A percentile compares a stretch with the other conserved stretches of the same genome.
phyloP scores from a whole-genome alignment of 2,888 invertebrate genomes.

The Eueremaeus valkanovi region DNA sequence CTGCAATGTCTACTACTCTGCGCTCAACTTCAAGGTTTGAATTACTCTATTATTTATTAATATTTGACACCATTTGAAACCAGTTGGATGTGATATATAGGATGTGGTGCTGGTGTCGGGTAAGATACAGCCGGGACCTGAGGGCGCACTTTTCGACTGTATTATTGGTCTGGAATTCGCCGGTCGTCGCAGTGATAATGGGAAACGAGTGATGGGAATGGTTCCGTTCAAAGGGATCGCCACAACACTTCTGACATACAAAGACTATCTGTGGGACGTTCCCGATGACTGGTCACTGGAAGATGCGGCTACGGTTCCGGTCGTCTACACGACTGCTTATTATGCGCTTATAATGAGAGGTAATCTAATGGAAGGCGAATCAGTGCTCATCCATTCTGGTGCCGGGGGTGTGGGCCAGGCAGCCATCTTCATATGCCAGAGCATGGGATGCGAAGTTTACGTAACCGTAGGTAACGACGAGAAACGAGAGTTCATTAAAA shows the following conservation, averaged over 20 bases:
- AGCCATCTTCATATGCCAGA: slow-evolving; percentile 86
- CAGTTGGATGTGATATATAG: slow-evolving; percentile 57
- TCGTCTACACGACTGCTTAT: slow-evolving; percentile 79
- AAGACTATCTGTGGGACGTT: slow-evolving; percentile 74
- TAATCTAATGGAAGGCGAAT: slow-evolving; percentile 73
- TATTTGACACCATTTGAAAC: slow-evolving; percentile 64
- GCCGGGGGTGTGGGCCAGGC: slow-evolving; percentile 95
- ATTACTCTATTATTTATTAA: slow-evolving; percentile 53
- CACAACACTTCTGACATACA: slow-evolving; percentile 62
- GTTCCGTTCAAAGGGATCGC: slow-evolving; percentile 87
- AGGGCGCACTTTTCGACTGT: slow-evolving; percentile 68
- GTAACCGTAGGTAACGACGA: slow-evolving; percentile 77
- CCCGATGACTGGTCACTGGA: slow-evolving; percentile 82
- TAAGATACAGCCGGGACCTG: slow-evolving; percentile 90
- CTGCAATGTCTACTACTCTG: slow-evolving; percentile 85
- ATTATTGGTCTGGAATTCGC: slow-evolving; percentile 91
- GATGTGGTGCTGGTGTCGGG: slow-evolving; percentile 97
- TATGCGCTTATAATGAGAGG: slow-evolving; percentile 88
- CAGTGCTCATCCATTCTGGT: slow-evolving; percentile 82
- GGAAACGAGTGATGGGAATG: slow-evolving; percentile 86
- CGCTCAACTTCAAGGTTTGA: slow-evolving; percentile 72
- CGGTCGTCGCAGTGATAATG: slow-evolving; percentile 66
- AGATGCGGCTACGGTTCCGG: slow-evolving; percentile 87
- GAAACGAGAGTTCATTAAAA: slow-evolving; percentile 79
- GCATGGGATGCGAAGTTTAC: slow-evolving; percentile 79